Evolutionary conservation across 2,888 invertebrate genomes (phyloP), one percentile per base, ranked within the genome.

Genomic region (Conops quadrifasciatus): DNA sequence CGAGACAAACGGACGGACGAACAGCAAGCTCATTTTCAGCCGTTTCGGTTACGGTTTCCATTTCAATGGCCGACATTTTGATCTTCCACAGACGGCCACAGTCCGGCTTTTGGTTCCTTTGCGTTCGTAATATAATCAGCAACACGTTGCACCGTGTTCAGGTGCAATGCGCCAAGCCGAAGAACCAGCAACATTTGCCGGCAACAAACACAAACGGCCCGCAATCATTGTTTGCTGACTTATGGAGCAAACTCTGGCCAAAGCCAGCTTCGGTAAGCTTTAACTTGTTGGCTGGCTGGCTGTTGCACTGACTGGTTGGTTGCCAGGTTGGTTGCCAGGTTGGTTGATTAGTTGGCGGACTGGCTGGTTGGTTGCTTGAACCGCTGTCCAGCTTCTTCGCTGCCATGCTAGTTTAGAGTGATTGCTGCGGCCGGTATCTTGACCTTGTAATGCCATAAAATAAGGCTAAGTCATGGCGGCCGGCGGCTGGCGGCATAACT

Each of bases 381-480:
- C 7, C 9, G 49, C 7, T 49, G 49, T 16, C 49, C 43, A 49
- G 68, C 62, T 68, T 49, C 68, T 62, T 21, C 13, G 36, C 9
- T 24, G 24, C 56, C 7, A n/a, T 19, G 28, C 45, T 30, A 19
- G 19, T 30, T 67, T 36, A 26, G 28, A 68, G 68, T 60, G 59
- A 68, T 60, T 47, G 51, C 68, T 51, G 62, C 60, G 49, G 59
- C 67, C 36, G 65, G n/a, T 77, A 77, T 79, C 78, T 78, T 82
- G 82, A 82, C 82, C 81, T 82, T 82, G 82, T 80, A 77, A 77
- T 77, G 78, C 75, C 77, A 78, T 80, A 78, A 82, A 80, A 79
- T 78, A 80, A 81, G 78, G 70, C 73, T 70, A 74, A 75, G 70
- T 72, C 70, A 74, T 71, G 47, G 21, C 30, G 30, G 19, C 28